Conservation (phyloP, 2,888 invertebrate species). For the Heliconius hortense region DNA sequence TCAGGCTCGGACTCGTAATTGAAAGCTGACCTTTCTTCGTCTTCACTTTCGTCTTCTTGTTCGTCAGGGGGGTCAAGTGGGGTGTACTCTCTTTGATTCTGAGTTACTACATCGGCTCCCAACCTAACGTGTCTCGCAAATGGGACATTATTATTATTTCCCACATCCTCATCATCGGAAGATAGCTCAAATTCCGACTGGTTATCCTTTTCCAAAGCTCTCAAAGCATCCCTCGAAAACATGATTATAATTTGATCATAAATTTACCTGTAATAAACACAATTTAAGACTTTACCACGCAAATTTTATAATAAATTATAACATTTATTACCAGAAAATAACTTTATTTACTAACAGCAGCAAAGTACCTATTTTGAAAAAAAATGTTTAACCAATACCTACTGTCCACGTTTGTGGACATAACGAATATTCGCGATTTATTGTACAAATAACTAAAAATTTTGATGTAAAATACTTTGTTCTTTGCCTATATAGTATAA, state of each 20-base stretch:
- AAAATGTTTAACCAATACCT: no score
- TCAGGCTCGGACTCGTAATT: no score
- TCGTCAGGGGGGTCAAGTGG: background rate
- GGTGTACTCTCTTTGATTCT: background rate
- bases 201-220: no score
- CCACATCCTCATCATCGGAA: background rate
- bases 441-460: slow-evolving; percentile 1
- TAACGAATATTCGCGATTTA: background rate
- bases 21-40: no score
- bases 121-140: background rate
- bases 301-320: no score
- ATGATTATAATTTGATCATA: slow-evolving; percentile 1
- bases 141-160: slow-evolving; percentile 1
- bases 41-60: background rate
- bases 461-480: background rate
- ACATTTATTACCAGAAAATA: no score
- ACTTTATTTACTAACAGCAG: no score
- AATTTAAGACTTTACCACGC: background rate
- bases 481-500: slow-evolving; percentile 1
- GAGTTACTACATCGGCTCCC: background rate
- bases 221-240: background rate
- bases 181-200: background rate
- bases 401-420: no score
- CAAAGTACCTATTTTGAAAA: no score
- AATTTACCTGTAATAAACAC: slow-evolving; percentile 1